Evolutionary conservation across 2,113 vertebrate species (phyloP), one percentile per base, ranked within the genome.

Genomic region (Podiceps cristatus): DNA sequence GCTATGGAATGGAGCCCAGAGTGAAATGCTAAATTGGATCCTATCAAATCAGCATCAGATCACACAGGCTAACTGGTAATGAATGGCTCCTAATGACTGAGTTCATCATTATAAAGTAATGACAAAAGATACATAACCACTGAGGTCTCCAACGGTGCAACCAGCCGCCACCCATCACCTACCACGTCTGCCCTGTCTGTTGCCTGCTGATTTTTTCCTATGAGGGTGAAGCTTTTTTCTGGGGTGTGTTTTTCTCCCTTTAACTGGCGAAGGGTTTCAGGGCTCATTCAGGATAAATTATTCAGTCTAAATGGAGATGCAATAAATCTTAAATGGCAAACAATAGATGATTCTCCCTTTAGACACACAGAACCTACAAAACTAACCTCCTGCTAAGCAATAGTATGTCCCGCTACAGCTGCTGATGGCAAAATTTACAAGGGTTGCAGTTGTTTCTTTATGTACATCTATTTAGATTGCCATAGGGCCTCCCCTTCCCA

Each of bases 11-110:
- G 76, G 96, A 97, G 98, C 98, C 98, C 98, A 90, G 97, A 98
- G 97, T 96, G 96, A 92, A 97, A 97, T 92, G 94, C 96, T 98
- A 97, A 98, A 98, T 98, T 98, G 98, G 98, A 98, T 97, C 98
- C 98, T 94, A 98, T 98, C 98, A 98, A 98, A 97, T 97, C 98
- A 96, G 96, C 96, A 85, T 97, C 98, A 95, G 97, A 97, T 97
- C 84, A 87, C 96, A 81, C 94, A 72, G 97, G 90, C 97, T 97
- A 66, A 60, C 97, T 22, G 25, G 75, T 97, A 97, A 98, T 95
- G 97, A 98, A 98, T 92, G 98, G 95, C 95, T 97, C 90, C 92
- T 97, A 97, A 98, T 12, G 60, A 97, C 0, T 2, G 96, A 47
- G 91, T 96, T 96, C 96, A 89, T 97, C 47, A 52, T 96, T 96